Conservation (phyloP, 2,113 vertebrate species). For the Panthera tigris region DNA sequence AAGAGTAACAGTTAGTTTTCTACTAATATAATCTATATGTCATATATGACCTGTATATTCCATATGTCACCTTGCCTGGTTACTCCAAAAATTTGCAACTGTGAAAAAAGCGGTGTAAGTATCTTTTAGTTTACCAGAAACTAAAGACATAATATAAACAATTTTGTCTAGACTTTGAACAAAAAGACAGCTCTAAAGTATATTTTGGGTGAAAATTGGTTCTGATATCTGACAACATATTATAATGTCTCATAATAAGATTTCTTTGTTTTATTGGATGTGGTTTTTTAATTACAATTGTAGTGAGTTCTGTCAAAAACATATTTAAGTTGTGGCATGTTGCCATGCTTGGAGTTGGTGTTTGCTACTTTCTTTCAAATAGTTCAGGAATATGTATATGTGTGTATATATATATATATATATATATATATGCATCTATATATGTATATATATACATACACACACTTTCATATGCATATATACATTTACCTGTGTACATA, state of each 20-base stretch:
- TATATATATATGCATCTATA: background rate
- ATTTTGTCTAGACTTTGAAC: background rate
- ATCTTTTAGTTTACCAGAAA: background rate
- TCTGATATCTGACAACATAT: background rate
- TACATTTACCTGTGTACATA: background rate
- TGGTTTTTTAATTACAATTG: background rate
- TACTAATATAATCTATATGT: background rate
- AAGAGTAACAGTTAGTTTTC: background rate
- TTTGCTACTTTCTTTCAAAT: background rate
- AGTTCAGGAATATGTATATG: background rate
- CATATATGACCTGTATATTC: background rate
- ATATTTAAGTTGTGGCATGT: background rate
- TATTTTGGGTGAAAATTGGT: background rate
- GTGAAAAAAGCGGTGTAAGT: background rate
- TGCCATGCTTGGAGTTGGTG: background rate
- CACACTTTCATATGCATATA: background rate
- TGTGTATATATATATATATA: background rate
- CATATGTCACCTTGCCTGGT: background rate
- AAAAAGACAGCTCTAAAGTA: background rate
- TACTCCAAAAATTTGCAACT: background rate
- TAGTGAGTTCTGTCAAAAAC: background rate
- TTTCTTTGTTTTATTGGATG: background rate
- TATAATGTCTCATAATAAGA: background rate
- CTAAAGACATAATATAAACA: background rate
- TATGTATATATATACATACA: background rate